Evolutionary conservation across 1,140 invertebrate genomes (phyloP).

Genomic region (Platyscapa corneri): DNA sequence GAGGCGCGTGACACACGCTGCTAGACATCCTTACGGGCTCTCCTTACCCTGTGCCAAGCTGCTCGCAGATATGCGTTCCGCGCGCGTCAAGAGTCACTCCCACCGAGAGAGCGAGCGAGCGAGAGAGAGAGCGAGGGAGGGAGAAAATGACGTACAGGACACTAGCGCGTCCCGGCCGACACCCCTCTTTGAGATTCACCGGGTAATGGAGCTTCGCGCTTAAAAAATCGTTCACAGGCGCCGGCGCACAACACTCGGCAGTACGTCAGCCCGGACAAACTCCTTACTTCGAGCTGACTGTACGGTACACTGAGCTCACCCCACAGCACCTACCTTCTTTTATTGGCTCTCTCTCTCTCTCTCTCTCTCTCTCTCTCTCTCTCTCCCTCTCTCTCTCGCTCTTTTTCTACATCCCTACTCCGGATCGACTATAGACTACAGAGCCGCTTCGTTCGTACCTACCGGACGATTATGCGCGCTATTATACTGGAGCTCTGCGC

Average conservation of each 20-base stretch:
- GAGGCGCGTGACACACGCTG: slow-evolving; percentile 71
- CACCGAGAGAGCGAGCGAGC: too few relatives aligned
- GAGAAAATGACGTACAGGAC: too few relatives aligned
- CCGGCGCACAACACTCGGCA: not conserved
- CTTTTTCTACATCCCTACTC: not conserved
- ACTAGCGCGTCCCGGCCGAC: not conserved
- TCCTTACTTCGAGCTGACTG: slow-evolving; percentile 2
- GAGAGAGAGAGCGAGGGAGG: too few relatives aligned
- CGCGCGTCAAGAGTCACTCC: too few relatives aligned
- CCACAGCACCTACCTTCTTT: slow-evolving; percentile 46
- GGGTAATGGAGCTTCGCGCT: too few relatives aligned
- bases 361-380: slow-evolving; percentile 37
- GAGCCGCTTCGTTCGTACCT: not conserved
- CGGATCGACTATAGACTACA: not conserved
- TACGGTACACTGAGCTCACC: slow-evolving; percentile 52
- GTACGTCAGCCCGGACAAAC: not conserved
- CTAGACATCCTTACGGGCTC: slow-evolving; percentile 64
- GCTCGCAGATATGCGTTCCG: too few relatives aligned
- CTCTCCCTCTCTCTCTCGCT: not conserved
- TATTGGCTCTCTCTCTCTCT: slow-evolving; percentile 42
- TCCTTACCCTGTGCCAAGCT: too few relatives aligned
- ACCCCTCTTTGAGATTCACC: not conserved
- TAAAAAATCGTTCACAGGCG: not conserved
- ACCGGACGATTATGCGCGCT: not conserved
- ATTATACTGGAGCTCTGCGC: not conserved